Percentiles rank a stretch among this genome's conserved stretches.
Conservation (phyloP, 2,113 vertebrate genomes). For the Cathartes aura region DNA sequence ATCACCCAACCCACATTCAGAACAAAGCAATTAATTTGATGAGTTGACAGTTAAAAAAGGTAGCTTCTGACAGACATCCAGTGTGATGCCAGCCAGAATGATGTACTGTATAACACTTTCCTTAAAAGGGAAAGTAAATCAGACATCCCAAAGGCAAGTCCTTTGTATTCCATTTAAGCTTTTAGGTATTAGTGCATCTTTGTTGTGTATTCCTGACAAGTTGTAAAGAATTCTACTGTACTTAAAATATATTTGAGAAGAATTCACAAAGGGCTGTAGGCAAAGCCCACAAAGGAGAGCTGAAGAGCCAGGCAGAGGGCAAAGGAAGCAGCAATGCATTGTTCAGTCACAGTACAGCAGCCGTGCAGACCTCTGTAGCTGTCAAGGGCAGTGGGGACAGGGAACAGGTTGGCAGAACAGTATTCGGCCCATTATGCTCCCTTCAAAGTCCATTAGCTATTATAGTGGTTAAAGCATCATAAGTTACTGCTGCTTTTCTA, state of each 20-base stretch:
- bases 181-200: slow-evolving; percentile 18
- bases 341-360: not conserved
- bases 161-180: slow-evolving; percentile 25
- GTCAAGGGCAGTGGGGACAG: not conserved
- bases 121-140: slow-evolving; percentile 36
- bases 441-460: not conserved
- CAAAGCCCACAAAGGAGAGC: not conserved
- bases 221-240: not conserved
- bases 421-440: not conserved
- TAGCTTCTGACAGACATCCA: slow-evolving; percentile 45
- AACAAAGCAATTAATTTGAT: slow-evolving; percentile 64
- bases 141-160: slow-evolving; percentile 26
- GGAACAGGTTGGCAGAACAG: not conserved
- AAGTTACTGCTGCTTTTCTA: not conserved
- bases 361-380: not conserved
- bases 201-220: slow-evolving; percentile 32
- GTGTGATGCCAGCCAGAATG: slow-evolving; percentile 24
- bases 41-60: slow-evolving; percentile 52
- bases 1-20: not conserved
- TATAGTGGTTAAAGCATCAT: not conserved
- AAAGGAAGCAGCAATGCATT: not conserved
- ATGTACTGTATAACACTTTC: not conserved
- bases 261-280: slow-evolving; percentile 15
- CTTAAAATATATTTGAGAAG: not conserved
- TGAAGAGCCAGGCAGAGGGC: not conserved